Evolutionary conservation across 2,888 invertebrate species (phyloP).

Genomic region (Drosophila lacicola): DNA sequence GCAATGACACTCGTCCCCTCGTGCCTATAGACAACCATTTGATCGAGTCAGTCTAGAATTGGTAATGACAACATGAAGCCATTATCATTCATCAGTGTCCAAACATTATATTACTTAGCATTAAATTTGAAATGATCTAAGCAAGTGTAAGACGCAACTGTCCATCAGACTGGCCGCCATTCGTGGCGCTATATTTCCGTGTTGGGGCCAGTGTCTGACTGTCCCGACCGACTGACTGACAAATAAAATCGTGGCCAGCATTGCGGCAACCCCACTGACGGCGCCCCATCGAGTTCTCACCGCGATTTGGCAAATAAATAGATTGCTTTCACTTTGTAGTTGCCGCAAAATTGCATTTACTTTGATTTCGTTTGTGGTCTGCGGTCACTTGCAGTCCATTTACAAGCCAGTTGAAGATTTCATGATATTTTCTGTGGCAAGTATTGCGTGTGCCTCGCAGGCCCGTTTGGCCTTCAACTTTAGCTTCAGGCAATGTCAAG

Average conservation of each 20-base stretch:
- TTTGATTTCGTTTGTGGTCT: slow-evolving; percentile 50
- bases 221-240: slow-evolving; percentile 1
- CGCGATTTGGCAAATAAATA: slow-evolving; percentile 58
- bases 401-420: slow-evolving; percentile 16
- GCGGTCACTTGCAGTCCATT: slow-evolving; percentile 29
- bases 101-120: slow-evolving; percentile 48
- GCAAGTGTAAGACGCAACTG: slow-evolving; percentile 61
- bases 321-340: slow-evolving; percentile 58
- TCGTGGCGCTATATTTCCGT: slow-evolving; percentile 58
- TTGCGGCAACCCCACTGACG: slow-evolving; percentile 9
- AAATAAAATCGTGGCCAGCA: slow-evolving; percentile 22
- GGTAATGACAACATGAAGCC: slow-evolving; percentile 24
- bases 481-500: slow-evolving; percentile 48
- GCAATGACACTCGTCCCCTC: no score
- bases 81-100: slow-evolving; percentile 48
- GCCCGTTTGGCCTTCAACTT: slow-evolving; percentile 61
- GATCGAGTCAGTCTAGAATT: slow-evolving; percentile 26
- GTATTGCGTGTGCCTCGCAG: background rate
- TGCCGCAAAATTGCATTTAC: slow-evolving; percentile 55
- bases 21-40: background rate
- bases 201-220: slow-evolving; percentile 40
- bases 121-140: slow-evolving; percentile 33
- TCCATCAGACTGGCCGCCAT: slow-evolving; percentile 47
- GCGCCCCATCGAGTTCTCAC: slow-evolving; percentile 25
- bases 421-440: slow-evolving; percentile 4